Evolutionary conservation across 2,113 vertebrate species (phyloP), one percentile per base, ranked within the genome.

Genomic region (Dasypus novemcinctus): DNA sequence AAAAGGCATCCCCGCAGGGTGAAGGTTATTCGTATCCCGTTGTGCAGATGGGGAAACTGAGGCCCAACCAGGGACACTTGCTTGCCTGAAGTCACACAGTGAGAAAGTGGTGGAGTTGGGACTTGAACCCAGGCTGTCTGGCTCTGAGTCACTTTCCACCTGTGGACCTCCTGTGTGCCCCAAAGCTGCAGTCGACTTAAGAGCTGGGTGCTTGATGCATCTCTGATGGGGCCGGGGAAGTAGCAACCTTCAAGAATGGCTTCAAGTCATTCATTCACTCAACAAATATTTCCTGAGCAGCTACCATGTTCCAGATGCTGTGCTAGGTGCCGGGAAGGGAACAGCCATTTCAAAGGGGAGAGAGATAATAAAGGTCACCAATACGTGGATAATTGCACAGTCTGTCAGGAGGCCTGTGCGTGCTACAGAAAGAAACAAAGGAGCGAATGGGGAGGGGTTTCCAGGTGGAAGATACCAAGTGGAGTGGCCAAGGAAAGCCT

Each of bases 41-140:
- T 33, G 29, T n/a, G 52, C n/a, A 86, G 61, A 85, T 49, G 66
- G 91, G 76, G 94, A 96, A 94, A 97, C 85, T 80, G 88, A 97
- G 97, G 82, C 49, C 14, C 23, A 5, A 25, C 31, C 33, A 36
- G 31, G 43, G 31, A 38, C 79, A 57, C 13, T 27, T 17, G 4
- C 38, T 81, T 41, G 49, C 75, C 31, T 17, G 43, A 75, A 12
- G n/a, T 90, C 52, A 43, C 23, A 8, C 0, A 49, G 1, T 46
- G 46, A 82, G 68, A 72, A 75, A 66, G 7, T 36, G 25, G 31
- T 21, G 15, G 31, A 64, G 27, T 15, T 29, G 9, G 4, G n/a
- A n/a, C n/a, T n/a, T n/a, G n/a, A n/a, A n/a, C n/a, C n/a, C n/a
- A n/a, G n/a, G n/a, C n/a, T 71, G 36, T 64, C 75, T 78, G 66